phyloP scores from a whole-genome alignment of 2,113 vertebrate species.

The Pelmatolapia mariae region DNA sequence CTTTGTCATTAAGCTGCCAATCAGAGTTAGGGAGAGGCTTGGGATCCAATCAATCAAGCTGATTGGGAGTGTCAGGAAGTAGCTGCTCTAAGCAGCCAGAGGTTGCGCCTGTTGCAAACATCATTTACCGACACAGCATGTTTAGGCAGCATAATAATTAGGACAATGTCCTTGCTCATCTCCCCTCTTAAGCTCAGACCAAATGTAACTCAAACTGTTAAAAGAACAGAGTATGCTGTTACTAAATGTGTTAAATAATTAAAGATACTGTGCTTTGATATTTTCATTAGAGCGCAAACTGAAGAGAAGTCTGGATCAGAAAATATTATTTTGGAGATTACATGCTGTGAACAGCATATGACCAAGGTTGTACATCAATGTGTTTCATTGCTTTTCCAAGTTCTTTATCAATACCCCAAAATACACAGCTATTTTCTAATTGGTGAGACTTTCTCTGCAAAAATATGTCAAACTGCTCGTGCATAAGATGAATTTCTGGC shows the following conservation, averaged over 20 bases:
- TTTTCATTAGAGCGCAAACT: neutral
- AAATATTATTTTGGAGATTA: neutral
- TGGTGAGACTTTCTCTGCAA: neutral
- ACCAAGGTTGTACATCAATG: neutral
- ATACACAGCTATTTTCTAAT: neutral
- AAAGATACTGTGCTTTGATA: neutral
- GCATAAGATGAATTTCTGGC: neutral
- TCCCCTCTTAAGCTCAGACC: constrained; percentile 1
- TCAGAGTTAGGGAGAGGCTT: constrained; percentile 54
- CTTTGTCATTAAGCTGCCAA: constrained; percentile 71
- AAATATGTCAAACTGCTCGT: neutral
- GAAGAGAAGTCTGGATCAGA: neutral
- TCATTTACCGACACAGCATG: constrained; percentile 61
- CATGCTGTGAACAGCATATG: neutral
- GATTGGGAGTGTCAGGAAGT: constrained; percentile 75
- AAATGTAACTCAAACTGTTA: neutral
- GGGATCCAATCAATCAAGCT: constrained; percentile 72
- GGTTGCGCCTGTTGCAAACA: constrained; percentile 64
- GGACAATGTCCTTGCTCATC: constrained; percentile 47
- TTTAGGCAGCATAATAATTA: constrained; percentile 66
- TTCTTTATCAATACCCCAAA: neutral
- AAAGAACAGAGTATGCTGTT: neutral
- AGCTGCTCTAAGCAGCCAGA: constrained; percentile 70
- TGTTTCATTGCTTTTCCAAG: neutral
- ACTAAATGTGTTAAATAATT: neutral